These are phyloP conservation scores for Incurvaria masculella DNA, from an alignment of 2,888 invertebrate genomes.

Conservation along the genomic window DNA sequence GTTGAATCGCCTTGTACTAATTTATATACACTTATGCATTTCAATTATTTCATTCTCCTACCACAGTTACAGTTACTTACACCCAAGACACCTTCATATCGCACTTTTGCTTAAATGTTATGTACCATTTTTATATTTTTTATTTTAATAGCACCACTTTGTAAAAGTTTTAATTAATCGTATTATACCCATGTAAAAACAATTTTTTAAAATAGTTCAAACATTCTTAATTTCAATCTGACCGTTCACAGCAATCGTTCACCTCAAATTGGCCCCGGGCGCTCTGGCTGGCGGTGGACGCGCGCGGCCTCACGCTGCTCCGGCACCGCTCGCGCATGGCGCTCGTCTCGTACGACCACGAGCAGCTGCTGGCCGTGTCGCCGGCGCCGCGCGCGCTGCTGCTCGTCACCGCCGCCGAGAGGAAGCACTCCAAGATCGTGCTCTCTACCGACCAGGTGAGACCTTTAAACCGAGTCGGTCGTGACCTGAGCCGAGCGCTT, in stretches of 20 bases:
- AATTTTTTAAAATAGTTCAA: background rate
- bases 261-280: constrained; percentile 94
- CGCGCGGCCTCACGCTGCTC: constrained; percentile 84
- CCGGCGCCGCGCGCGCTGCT: constrained; percentile 90
- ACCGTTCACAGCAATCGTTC: constrained; percentile 77
- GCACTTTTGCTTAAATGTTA: background rate
- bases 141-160: background rate
- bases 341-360: constrained; percentile 88
- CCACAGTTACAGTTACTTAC: too few species aligned
- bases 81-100: too few species aligned
- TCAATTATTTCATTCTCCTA: too few species aligned
- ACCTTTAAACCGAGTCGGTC: too few species aligned
- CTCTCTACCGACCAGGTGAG: constrained; percentile 86
- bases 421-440: constrained; percentile 92
- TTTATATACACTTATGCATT: too few species aligned
- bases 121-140: background rate
- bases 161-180: too few species aligned
- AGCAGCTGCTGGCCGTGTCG: constrained; percentile 84
- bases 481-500: too few species aligned
- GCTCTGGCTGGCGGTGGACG: constrained; percentile 91
- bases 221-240: background rate
- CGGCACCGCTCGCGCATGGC: constrained; percentile 86
- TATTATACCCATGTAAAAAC: too few species aligned
- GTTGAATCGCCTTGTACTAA: background rate
- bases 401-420: constrained; percentile 87